These are phyloP conservation scores for Oryzias javanicus DNA, from an alignment of 2,113 vertebrate genomes.

Conservation along the genomic window DNA sequence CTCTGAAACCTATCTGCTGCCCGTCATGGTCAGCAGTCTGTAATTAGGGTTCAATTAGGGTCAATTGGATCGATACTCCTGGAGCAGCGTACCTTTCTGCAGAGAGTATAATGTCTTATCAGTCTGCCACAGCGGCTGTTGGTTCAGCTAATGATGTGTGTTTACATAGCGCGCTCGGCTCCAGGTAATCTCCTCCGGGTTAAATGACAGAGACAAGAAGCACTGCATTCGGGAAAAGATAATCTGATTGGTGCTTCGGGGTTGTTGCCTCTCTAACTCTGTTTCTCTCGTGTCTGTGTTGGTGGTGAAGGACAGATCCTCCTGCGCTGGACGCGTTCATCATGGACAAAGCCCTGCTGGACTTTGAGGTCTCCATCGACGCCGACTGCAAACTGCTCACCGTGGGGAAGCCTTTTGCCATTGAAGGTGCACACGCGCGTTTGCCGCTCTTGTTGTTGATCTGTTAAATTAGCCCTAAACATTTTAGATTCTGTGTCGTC, in stretches of 20 bases:
- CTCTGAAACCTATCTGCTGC: constrained; percentile 19
- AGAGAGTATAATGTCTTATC: constrained; percentile 60
- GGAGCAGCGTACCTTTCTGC: constrained; percentile 37
- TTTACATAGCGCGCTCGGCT: constrained; percentile 59
- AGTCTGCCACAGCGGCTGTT: constrained; percentile 47
- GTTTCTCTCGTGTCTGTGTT: constrained; percentile 38
- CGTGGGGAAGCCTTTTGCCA: constrained; percentile 95
- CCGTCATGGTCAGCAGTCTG: constrained; percentile 19
- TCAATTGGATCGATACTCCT: constrained; percentile 65
- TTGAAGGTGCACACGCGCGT: constrained; percentile 83
- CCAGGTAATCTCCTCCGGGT: constrained; percentile 56
- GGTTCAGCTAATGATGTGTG: constrained; percentile 67
- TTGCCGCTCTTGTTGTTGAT: not conserved
- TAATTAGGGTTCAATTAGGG: constrained; percentile 66
- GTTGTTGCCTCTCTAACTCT: constrained; percentile 41
- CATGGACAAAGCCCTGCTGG: constrained; percentile 98
- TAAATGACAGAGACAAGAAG: constrained; percentile 49
- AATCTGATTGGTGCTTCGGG: constrained; percentile 31
- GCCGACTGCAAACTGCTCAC: constrained; percentile 94
- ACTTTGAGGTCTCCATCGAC: constrained; percentile 96
- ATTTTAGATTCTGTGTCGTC: no score
- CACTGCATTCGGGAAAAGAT: constrained; percentile 12
- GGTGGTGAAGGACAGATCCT: constrained; percentile 84
- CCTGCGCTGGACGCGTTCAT: constrained; percentile 94
- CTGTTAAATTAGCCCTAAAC: no score